Conservation (phyloP, 1,140 invertebrate genomes). For the Saxidomus purpurata region DNA sequence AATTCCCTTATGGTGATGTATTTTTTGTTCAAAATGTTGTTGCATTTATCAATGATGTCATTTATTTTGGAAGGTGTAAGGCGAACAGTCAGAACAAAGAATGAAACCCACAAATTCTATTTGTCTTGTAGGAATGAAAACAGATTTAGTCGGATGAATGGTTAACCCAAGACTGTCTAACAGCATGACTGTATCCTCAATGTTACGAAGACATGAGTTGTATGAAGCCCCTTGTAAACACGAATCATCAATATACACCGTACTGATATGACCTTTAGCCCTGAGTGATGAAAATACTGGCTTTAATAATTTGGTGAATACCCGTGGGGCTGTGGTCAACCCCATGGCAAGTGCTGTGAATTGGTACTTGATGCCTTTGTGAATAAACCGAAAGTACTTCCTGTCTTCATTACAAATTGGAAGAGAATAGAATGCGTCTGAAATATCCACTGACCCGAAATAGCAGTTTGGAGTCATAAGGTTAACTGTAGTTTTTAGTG, state of each 20-base stretch:
- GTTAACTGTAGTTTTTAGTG: conserved; percentile 53
- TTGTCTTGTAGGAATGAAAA: background rate
- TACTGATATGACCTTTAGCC: background rate
- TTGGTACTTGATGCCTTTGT: conserved; percentile 6
- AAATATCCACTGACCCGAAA: conserved; percentile 65
- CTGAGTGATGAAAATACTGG: background rate
- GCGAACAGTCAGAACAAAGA: background rate
- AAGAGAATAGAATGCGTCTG: conserved; percentile 65
- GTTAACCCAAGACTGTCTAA: conserved; percentile 6
- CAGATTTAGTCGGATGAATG: background rate
- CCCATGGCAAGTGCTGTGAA: conserved; percentile 16
- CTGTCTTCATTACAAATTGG: conserved; percentile 18
- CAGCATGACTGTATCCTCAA: background rate
- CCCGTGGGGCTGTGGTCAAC: background rate
- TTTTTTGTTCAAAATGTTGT: background rate
- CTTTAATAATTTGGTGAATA: conserved; percentile 10
- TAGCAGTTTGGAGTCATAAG: conserved; percentile 54
- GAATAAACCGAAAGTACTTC: conserved; percentile 58
- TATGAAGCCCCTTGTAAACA: background rate
- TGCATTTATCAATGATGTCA: background rate
- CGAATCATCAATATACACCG: conserved; percentile 17
- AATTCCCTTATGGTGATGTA: background rate
- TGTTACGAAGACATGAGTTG: background rate
- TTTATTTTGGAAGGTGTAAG: background rate
- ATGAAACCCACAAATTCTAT: background rate